phyloP scores from a whole-genome alignment of 1,140 invertebrate genomes.

The Papilio dardanus region DNA sequence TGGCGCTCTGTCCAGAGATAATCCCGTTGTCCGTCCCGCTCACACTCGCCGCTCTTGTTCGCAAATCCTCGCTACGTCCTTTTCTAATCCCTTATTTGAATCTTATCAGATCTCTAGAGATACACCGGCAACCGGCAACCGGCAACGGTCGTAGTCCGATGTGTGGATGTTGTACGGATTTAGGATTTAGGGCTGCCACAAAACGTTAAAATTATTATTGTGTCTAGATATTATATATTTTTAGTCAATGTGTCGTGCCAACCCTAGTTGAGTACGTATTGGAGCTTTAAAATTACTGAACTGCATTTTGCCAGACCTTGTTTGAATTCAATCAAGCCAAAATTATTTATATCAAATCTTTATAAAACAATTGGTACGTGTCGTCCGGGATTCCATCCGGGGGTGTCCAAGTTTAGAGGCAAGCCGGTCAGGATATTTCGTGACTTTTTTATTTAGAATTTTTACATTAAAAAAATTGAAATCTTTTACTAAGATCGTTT shows the following conservation, averaged over 20 bases:
- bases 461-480: not conserved
- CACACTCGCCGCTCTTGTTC: slow-evolving; percentile 53
- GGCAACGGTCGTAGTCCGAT: slow-evolving; percentile 69
- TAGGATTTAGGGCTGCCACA: slow-evolving; percentile 65
- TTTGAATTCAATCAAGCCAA: not conserved
- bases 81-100: slow-evolving; percentile 83
- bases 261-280: slow-evolving; percentile 33
- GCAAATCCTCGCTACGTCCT: slow-evolving; percentile 76
- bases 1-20: slow-evolving; percentile 76
- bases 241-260: not conserved
- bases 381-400: slow-evolving; percentile 5
- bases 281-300: not conserved
- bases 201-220: not conserved
- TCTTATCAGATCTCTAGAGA: slow-evolving; percentile 82
- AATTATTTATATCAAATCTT: slow-evolving; percentile 8
- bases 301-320: not conserved
- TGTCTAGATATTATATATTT: not conserved
- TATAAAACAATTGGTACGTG: slow-evolving; percentile 1
- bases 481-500: not conserved
- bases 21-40: slow-evolving; percentile 71
- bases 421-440: not conserved
- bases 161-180: slow-evolving; percentile 69
- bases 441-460: not conserved
- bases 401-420: not conserved
- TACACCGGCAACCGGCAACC: slow-evolving; percentile 76